A percentile compares a stretch with the other conserved stretches of the same genome.
Evolutionary conservation across 2,797 vertebrate species (phyloP).

Genomic region (Triplophysa yarkandensis): DNA sequence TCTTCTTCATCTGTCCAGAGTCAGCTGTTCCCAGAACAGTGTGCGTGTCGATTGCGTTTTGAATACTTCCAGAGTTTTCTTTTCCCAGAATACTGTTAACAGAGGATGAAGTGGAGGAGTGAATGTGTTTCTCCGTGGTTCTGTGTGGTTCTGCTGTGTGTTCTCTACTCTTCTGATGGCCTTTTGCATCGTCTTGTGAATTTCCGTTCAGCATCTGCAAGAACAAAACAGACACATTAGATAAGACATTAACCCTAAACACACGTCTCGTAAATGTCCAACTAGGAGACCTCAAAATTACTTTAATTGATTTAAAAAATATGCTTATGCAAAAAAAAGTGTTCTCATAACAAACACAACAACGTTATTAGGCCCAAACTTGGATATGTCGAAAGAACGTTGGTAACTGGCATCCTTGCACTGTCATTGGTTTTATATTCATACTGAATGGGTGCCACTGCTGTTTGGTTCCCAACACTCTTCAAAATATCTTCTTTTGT

Average conservation of each 20-base stretch:
- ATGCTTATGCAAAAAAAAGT: too few relatives aligned
- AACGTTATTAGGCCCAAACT: too few relatives aligned
- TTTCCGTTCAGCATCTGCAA: constrained; percentile 64
- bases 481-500: too few relatives aligned
- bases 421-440: too few relatives aligned
- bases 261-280: background rate
- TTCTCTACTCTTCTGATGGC: constrained; percentile 26
- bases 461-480: too few relatives aligned
- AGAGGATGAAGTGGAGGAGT: constrained; percentile 1
- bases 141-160: constrained; percentile 3
- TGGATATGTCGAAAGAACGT: too few relatives aligned
- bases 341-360: too few relatives aligned
- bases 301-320: too few relatives aligned
- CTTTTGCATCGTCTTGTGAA: constrained; percentile 48
- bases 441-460: too few relatives aligned
- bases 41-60: background rate
- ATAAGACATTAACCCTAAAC: background rate
- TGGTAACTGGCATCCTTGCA: too few relatives aligned
- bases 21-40: background rate
- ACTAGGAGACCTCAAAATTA: too few relatives aligned
- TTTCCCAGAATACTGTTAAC: constrained; percentile 4
- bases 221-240: background rate
- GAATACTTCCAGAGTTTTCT: constrained; percentile 2
- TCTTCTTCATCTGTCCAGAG: background rate
- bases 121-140: constrained; percentile 18